These are phyloP conservation scores for Drosophila pachea DNA, from an alignment of 1,140 invertebrate genomes.

Conservation along the genomic window DNA sequence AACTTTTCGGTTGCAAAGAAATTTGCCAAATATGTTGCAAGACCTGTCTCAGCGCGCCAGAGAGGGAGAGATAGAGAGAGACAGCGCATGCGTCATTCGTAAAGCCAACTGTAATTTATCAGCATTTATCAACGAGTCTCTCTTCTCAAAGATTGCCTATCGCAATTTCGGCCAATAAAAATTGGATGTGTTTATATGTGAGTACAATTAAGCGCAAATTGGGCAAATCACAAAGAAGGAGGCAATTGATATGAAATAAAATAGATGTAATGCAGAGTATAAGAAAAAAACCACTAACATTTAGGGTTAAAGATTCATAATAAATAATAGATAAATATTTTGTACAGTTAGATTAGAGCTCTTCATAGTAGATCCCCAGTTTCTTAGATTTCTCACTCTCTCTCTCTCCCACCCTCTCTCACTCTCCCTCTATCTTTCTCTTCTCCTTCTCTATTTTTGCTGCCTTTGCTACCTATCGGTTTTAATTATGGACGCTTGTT, in stretches of 20 bases:
- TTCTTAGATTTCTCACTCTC: too few species aligned
- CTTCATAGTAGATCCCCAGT: too few species aligned
- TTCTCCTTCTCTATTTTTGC: neutral
- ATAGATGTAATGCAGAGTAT: neutral
- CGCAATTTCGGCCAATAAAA: neutral
- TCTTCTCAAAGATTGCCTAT: neutral
- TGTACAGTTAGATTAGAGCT: too few species aligned
- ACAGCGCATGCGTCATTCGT: neutral
- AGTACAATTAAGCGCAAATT: neutral
- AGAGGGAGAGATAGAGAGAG: conserved; percentile 2
- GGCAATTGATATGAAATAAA: too few species aligned
- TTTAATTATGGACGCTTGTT: conserved; percentile 20
- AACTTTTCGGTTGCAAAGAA: conserved; percentile 70
- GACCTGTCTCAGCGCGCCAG: conserved; percentile 43
- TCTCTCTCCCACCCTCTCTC: neutral
- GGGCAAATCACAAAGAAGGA: neutral
- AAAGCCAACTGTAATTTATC: conserved; percentile 38
- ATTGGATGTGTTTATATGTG: neutral
- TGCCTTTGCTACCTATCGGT: conserved; percentile 5
- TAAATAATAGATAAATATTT: too few species aligned
- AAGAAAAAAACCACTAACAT: neutral
- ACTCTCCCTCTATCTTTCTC: conserved; percentile 1
- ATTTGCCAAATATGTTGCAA: conserved; percentile 66
- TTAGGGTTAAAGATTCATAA: too few species aligned
- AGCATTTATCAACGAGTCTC: conserved; percentile 42